These are phyloP conservation scores for Crenuchus spilurus DNA, from an alignment of 2,797 vertebrate species.

Conservation along the genomic window DNA sequence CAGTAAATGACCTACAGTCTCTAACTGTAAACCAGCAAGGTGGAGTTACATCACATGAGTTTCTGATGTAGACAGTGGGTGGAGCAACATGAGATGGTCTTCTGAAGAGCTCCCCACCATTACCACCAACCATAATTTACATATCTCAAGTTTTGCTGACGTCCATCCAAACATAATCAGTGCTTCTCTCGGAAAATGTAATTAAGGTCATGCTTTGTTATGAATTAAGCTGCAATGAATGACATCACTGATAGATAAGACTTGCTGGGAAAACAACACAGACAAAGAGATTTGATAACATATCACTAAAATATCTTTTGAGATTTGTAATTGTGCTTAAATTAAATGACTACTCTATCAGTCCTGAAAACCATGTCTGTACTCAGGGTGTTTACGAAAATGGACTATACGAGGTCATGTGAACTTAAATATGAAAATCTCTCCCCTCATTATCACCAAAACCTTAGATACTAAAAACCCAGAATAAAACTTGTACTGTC, in stretches of 20 bases:
- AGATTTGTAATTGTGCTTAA: background rate
- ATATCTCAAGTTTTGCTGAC: background rate
- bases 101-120: no score
- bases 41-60: no score
- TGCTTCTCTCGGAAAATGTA: background rate
- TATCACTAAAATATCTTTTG: background rate
- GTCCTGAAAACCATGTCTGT: background rate
- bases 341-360: background rate
- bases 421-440: background rate
- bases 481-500: background rate
- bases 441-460: background rate
- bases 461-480: background rate
- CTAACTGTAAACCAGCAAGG: no score
- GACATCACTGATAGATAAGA: constrained; percentile 4
- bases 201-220: background rate
- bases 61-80: no score
- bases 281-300: constrained; percentile 1
- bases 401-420: background rate
- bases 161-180: background rate
- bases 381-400: background rate
- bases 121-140: background rate
- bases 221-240: background rate
- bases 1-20: no score
- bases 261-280: background rate
- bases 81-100: no score